Conservation (phyloP, 2,888 invertebrate genomes). For the Phymatocera aterrima region DNA sequence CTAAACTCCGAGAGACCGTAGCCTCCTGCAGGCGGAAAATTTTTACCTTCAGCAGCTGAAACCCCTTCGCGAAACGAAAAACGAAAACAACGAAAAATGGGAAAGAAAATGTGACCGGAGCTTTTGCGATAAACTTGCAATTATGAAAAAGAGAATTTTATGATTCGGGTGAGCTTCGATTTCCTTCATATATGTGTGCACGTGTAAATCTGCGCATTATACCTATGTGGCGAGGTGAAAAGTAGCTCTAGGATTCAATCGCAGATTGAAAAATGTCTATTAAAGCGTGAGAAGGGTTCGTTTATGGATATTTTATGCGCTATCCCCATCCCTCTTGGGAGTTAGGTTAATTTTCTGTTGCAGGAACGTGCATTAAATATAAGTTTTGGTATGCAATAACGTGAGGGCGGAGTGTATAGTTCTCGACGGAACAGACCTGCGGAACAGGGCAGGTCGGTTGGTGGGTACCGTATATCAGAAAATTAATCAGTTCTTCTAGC, state of each 20-base stretch:
- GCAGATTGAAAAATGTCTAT: neutral
- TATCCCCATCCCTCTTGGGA: neutral
- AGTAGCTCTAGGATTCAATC: neutral
- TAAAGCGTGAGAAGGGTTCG: neutral
- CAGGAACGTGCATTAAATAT: neutral
- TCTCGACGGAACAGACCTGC: neutral
- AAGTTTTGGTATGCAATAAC: neutral
- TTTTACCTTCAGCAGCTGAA: neutral
- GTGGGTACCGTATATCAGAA: constrained; percentile 20
- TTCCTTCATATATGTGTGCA: too few relatives aligned
- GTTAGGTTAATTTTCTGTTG: neutral
- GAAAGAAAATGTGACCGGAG: neutral
- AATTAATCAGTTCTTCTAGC: constrained; percentile 42
- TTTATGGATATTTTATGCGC: constrained; percentile 4
- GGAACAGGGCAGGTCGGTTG: too few relatives aligned
- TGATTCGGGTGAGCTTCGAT: neutral
- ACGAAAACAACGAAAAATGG: neutral
- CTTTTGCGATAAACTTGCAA: neutral
- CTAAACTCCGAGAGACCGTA: constrained; percentile 7
- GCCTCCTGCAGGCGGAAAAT: too few relatives aligned
- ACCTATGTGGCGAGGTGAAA: neutral
- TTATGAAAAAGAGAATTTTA: neutral
- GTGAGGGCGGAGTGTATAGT: neutral
- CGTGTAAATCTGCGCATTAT: too few relatives aligned
- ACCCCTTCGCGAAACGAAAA: neutral